phyloP scores from a whole-genome alignment of 2,113 vertebrate species.

The Callionymus lyra region DNA sequence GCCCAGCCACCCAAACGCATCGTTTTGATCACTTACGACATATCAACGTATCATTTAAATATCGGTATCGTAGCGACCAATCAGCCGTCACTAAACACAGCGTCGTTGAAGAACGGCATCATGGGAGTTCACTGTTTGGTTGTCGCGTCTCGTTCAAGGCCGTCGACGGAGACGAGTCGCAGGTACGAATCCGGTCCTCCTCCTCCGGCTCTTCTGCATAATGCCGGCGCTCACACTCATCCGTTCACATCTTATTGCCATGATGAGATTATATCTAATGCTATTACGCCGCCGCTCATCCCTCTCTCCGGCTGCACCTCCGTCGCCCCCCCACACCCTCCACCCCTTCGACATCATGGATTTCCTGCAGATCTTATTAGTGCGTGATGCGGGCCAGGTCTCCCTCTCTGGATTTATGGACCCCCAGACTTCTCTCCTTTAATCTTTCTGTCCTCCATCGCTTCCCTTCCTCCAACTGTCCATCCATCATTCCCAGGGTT shows the following conservation, averaged over 20 bases:
- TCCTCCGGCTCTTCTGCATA: conserved; percentile 46
- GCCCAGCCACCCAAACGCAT: too few relatives aligned
- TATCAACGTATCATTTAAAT: too few relatives aligned
- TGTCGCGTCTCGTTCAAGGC: too few relatives aligned
- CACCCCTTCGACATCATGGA: conserved; percentile 53
- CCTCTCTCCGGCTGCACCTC: conserved; percentile 19
- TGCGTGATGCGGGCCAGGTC: conserved; percentile 63
- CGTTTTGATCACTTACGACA: too few relatives aligned
- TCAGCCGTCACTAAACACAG: too few relatives aligned
- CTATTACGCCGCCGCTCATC: conserved; percentile 44
- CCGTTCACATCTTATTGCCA: conserved; percentile 63
- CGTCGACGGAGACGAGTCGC: conserved; percentile 16
- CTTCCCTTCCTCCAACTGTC: conserved; percentile 63
- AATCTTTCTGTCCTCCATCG: conserved; percentile 52
- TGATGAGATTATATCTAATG: conserved; percentile 64
- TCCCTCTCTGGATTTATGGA: conserved; percentile 65
- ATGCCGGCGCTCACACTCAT: conserved; percentile 54
- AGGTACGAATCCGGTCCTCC: conserved; percentile 19
- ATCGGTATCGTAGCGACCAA: too few relatives aligned
- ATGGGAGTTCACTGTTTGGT: too few relatives aligned
- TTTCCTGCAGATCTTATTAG: conserved; percentile 64
- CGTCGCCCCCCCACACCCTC: conserved; percentile 15
- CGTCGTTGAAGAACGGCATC: too few relatives aligned
- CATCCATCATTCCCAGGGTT: conserved; percentile 71
- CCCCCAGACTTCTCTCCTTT: conserved; percentile 65